Evolutionary conservation across 2,113 vertebrate species (phyloP).

Genomic region (Lichenostomus cassidix): DNA sequence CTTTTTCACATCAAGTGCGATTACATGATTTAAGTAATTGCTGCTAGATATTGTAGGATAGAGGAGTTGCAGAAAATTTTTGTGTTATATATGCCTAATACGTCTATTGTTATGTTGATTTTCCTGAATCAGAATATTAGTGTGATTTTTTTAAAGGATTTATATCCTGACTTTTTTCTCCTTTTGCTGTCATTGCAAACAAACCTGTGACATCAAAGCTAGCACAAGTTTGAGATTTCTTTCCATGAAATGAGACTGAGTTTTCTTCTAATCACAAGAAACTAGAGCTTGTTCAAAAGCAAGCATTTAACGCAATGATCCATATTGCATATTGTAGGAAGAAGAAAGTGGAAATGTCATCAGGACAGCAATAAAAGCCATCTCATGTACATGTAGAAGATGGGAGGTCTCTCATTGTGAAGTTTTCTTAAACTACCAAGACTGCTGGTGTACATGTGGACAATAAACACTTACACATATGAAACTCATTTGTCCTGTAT

Average conservation of each 20-base stretch:
- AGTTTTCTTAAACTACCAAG: background rate
- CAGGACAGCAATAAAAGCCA: background rate
- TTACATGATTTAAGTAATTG: background rate
- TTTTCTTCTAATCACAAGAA: background rate
- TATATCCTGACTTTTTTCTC: background rate
- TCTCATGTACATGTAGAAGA: background rate
- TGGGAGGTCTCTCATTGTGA: background rate
- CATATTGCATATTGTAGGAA: background rate
- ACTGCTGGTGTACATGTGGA: background rate
- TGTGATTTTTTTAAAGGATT: background rate
- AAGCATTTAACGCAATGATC: fast-evolving
- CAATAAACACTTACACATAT: background rate
- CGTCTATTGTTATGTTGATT: background rate
- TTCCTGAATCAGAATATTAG: background rate
- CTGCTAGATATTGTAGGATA: background rate
- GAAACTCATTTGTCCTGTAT: conserved; percentile 39
- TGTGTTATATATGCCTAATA: too few species aligned
- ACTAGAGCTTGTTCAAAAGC: background rate
- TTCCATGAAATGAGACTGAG: background rate
- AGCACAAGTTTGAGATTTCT: background rate
- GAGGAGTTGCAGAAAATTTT: background rate
- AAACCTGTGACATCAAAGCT: background rate
- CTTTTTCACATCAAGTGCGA: background rate
- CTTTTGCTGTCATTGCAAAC: background rate
- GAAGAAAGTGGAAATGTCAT: background rate